These are phyloP conservation scores for Takifugu bimaculatus DNA, from an alignment of 2,113 vertebrate species.

Conservation along the genomic window DNA sequence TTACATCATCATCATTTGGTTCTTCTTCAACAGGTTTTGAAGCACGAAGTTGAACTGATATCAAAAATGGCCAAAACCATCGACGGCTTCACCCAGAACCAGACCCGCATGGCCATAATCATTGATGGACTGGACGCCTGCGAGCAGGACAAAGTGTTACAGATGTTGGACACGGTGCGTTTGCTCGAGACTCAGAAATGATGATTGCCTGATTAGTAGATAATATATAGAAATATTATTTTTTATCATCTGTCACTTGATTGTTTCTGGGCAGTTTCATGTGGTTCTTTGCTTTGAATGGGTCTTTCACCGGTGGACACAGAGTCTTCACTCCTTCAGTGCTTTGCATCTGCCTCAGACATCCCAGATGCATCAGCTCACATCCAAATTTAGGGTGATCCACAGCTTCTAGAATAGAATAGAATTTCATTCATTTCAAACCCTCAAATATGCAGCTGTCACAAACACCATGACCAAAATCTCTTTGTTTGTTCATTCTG, in stretches of 20 bases:
- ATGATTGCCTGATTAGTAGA: slow-evolving; percentile 16
- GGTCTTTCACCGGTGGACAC: slow-evolving; percentile 34
- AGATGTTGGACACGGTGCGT: slow-evolving; percentile 96
- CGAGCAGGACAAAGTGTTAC: slow-evolving; percentile 96
- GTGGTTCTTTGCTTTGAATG: slow-evolving; percentile 21
- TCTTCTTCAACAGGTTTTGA: slow-evolving; percentile 81
- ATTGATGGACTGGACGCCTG: slow-evolving; percentile 96
- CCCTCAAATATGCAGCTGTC: slow-evolving; percentile 23
- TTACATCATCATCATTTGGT: not conserved
- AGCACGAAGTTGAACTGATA: slow-evolving; percentile 97
- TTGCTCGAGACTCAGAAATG: slow-evolving; percentile 4
- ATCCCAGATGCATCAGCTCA: slow-evolving; percentile 40
- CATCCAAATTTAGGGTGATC: slow-evolving; percentile 45
- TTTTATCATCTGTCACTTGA: slow-evolving; percentile 23
- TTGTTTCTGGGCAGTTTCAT: slow-evolving; percentile 22
- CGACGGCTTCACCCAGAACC: slow-evolving; percentile 97
- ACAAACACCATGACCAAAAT: slow-evolving; percentile 33
- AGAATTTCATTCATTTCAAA: slow-evolving; percentile 63
- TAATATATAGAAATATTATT: slow-evolving; percentile 8
- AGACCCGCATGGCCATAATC: slow-evolving; percentile 95
- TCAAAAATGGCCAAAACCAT: slow-evolving; percentile 98
- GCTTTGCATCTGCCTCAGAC: slow-evolving; percentile 20
- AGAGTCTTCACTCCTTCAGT: slow-evolving; percentile 16
- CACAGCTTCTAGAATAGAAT: slow-evolving; percentile 69
- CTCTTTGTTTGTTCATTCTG: slow-evolving; percentile 11